Conservation (phyloP, 2,113 vertebrate genomes). For the Cnemophilus loriae region DNA sequence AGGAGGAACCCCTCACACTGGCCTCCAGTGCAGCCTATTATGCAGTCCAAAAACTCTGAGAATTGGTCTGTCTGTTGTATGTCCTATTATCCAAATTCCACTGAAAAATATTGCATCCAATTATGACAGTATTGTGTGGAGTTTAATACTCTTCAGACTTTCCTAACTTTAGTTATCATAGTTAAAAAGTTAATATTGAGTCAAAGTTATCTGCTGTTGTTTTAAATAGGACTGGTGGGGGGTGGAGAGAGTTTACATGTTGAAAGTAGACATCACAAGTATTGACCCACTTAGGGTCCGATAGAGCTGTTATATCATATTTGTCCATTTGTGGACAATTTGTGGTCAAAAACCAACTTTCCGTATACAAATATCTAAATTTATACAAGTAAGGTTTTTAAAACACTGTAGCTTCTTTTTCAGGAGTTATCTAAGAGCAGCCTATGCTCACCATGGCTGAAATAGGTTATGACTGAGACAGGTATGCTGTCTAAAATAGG, state of each 20-base stretch:
- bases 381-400: neutral
- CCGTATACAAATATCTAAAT: neutral
- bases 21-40: neutral
- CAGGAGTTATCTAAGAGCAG: neutral
- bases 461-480: neutral
- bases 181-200: neutral
- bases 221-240: neutral
- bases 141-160: neutral
- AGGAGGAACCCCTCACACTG: neutral
- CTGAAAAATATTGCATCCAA: neutral
- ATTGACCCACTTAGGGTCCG: neutral
- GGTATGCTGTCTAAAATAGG: neutral
- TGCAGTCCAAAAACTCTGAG: neutral
- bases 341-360: neutral
- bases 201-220: neutral
- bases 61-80: neutral
- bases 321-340: neutral
- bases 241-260: neutral
- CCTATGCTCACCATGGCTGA: neutral
- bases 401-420: neutral
- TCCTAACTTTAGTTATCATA: neutral
- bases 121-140: neutral
- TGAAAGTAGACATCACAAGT: neutral
- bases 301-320: neutral
- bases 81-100: neutral